Conservation (phyloP, 2,797 vertebrate species). For the Gambusia yucatana region DNA sequence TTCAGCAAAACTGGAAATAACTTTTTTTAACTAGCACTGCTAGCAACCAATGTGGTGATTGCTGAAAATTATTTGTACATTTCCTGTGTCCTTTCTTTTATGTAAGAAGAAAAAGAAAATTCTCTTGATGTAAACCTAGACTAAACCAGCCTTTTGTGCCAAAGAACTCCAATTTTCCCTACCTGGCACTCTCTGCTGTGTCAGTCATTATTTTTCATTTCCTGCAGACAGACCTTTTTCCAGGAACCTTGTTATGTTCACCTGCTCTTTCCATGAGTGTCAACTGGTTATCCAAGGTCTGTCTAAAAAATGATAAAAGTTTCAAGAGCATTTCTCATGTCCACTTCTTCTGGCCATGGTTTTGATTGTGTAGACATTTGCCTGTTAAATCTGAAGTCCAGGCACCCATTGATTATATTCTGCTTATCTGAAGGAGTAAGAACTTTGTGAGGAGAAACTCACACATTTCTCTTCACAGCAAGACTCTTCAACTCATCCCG, state of each 20-base stretch:
- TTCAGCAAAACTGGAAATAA: constrained; percentile 4
- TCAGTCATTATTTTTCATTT: constrained; percentile 54
- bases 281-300: constrained; percentile 54
- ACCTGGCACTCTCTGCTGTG: constrained; percentile 33
- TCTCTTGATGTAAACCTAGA: constrained; percentile 15
- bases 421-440: neutral
- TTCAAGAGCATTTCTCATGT: constrained; percentile 43
- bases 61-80: constrained; percentile 6
- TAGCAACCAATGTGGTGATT: constrained; percentile 27
- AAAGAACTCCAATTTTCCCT: constrained; percentile 44
- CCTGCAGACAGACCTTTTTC: constrained; percentile 48
- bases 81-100: constrained; percentile 18
- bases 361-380: constrained; percentile 42
- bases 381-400: constrained; percentile 16
- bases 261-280: constrained; percentile 51
- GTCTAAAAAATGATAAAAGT: constrained; percentile 34
- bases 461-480: neutral
- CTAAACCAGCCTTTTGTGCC: constrained; percentile 32
- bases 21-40: constrained; percentile 24
- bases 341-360: constrained; percentile 36
- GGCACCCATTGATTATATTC: neutral
- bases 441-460: neutral
- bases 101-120: neutral
- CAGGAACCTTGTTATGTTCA: constrained; percentile 55
- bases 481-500: neutral